These are phyloP conservation scores for Chouioia cunea DNA, from an alignment of 2,888 invertebrate species.

Conservation along the genomic window DNA sequence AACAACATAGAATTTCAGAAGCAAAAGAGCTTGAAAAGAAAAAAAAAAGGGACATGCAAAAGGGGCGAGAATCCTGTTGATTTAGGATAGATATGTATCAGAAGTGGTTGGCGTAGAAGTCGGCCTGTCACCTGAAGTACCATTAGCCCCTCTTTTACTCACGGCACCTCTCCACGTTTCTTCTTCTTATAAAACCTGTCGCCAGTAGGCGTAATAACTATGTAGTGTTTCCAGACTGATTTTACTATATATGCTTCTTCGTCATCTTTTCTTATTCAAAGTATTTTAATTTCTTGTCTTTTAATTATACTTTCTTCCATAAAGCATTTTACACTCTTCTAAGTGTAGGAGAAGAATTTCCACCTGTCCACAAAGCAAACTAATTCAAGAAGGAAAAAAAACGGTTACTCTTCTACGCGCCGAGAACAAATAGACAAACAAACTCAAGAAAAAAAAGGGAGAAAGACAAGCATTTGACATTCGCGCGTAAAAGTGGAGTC, in stretches of 20 bases:
- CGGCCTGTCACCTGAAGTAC: conserved; percentile 65
- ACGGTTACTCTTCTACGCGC: conserved; percentile 1
- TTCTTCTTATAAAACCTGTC: conserved; percentile 48
- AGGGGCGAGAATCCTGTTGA: conserved; percentile 59
- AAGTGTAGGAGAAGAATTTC: too few relatives aligned
- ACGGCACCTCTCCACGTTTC: conserved; percentile 59
- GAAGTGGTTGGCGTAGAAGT: conserved; percentile 59
- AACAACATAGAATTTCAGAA: too few relatives aligned
- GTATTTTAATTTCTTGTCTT: too few relatives aligned
- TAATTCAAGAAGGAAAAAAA: neutral
- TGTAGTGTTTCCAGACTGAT: conserved; percentile 7
- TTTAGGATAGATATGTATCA: conserved; percentile 68
- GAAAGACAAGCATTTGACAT: neutral
- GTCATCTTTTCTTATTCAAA: neutral
- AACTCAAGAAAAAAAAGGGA: neutral
- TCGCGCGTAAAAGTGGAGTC: conserved; percentile 23
- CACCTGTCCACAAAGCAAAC: too few relatives aligned
- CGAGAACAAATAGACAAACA: conserved; percentile 14
- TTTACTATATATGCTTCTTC: conserved; percentile 15
- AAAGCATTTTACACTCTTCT: too few relatives aligned
- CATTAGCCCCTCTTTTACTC: conserved; percentile 63
- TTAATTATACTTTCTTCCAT: too few relatives aligned
- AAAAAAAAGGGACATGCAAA: conserved; percentile 45
- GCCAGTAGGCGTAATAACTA: conserved; percentile 54
- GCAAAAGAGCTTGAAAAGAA: conserved; percentile 3